Percentiles rank a stretch among this genome's conserved stretches.
Conservation (phyloP, 1,140 invertebrate genomes). For the Aphidius gifuensis region DNA sequence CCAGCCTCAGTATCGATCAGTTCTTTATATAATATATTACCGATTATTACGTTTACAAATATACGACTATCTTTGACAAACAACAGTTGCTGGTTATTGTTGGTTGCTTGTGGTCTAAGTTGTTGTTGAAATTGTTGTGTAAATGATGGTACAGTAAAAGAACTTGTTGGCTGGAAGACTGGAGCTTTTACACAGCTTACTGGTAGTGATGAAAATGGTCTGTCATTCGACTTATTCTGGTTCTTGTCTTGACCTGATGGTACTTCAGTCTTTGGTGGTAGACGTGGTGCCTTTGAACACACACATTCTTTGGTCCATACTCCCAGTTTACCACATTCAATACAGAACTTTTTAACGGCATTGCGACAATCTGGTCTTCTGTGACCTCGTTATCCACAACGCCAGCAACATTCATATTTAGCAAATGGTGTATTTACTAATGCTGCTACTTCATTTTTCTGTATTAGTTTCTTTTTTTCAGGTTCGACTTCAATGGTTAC, state of each 20-base stretch:
- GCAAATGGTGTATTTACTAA: neutral
- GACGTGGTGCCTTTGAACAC: neutral
- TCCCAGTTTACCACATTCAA: neutral
- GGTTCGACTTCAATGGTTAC: neutral
- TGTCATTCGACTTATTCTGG: neutral
- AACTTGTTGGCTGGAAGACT: neutral
- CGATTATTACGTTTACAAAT: neutral
- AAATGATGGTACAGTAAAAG: neutral
- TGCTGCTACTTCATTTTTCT: too few species aligned
- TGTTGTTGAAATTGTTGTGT: neutral
- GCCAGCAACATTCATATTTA: neutral
- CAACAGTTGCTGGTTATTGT: neutral
- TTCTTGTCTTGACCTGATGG: slow-evolving; percentile 15
- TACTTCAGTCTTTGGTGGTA: too few species aligned
- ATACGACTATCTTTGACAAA: neutral
- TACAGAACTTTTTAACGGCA: neutral
- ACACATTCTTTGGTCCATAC: neutral
- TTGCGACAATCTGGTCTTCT: neutral
- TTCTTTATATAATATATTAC: neutral
- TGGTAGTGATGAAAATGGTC: neutral
- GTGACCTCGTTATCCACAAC: neutral
- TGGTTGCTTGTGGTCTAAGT: too few species aligned
- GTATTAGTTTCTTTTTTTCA: neutral
- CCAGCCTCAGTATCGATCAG: slow-evolving; percentile 10
- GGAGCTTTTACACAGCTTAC: neutral